phyloP scores from a whole-genome alignment of 23 tunicate genomes.

The Trididemnum nubilum region DNA sequence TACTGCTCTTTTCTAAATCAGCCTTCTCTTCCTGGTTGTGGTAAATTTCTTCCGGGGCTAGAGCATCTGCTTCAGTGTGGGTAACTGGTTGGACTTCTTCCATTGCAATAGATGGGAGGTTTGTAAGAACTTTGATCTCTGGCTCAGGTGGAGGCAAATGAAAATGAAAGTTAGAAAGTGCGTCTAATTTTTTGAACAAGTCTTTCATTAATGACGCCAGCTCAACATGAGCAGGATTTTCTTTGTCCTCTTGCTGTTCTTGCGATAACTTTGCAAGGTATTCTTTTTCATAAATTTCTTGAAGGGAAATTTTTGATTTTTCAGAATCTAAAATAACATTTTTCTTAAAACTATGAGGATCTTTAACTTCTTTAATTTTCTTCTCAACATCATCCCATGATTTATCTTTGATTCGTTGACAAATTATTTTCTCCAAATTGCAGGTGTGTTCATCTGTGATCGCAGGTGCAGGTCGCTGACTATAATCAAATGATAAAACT shows the following conservation, averaged over 20 bases:
- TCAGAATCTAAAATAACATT: constrained; percentile 64
- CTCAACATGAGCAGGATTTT: constrained; percentile 62
- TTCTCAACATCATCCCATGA: constrained; percentile 84
- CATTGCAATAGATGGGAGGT: constrained; percentile 61
- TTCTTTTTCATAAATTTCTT: constrained; percentile 84
- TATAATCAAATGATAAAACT: constrained; percentile 61
- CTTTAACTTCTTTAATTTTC: constrained; percentile 62
- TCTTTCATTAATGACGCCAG: constrained; percentile 54
- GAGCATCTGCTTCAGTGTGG: constrained; percentile 57
- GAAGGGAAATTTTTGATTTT: constrained; percentile 66
- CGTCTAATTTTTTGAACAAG: constrained; percentile 72
- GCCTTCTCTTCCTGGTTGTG: constrained; percentile 26
- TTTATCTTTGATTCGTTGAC: constrained; percentile 69
- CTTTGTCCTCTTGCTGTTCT: constrained; percentile 60
- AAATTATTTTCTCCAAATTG: constrained; percentile 61
- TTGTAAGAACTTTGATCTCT: constrained; percentile 58
- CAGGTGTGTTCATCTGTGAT: constrained; percentile 86
- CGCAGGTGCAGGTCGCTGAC: constrained; percentile 71
- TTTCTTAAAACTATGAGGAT: constrained; percentile 67
- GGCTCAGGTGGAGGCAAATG: constrained; percentile 69
- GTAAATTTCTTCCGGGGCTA: constrained; percentile 83
- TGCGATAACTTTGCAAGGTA: constrained; percentile 53
- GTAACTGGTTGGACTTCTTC: constrained; percentile 87
- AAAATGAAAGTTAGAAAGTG: constrained; percentile 77
- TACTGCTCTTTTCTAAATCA: constrained; percentile 65